Conservation (phyloP, 2,797 vertebrate species). For the Astyanax mexicanus region DNA sequence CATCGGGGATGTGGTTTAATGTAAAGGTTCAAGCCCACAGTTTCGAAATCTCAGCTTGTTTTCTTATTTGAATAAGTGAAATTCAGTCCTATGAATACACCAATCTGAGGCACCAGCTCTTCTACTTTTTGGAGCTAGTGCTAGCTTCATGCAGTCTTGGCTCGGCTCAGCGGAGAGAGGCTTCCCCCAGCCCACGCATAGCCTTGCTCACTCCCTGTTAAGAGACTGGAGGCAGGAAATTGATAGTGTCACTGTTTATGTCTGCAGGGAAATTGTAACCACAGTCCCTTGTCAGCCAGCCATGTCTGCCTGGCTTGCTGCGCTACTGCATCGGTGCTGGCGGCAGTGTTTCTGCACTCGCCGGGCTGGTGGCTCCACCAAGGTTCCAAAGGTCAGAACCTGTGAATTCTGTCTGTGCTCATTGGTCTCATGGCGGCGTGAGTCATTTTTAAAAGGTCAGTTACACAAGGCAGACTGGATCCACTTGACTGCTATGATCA, state of each 20-base stretch:
- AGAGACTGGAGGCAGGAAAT: slow-evolving; percentile 72
- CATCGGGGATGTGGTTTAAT: slow-evolving; percentile 11
- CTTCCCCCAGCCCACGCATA: slow-evolving; percentile 54
- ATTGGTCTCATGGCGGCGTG: slow-evolving; percentile 23
- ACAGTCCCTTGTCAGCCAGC: slow-evolving; percentile 63
- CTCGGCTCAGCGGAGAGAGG: slow-evolving; percentile 38
- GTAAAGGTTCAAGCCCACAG: slow-evolving; percentile 15
- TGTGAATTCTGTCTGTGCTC: slow-evolving; percentile 45
- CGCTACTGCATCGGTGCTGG: slow-evolving; percentile 24
- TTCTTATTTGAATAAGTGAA: slow-evolving; percentile 10
- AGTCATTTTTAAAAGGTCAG: slow-evolving; percentile 35
- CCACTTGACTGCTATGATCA: slow-evolving; percentile 28
- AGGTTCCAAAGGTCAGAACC: slow-evolving; percentile 46
- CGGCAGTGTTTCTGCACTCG: slow-evolving; percentile 39
- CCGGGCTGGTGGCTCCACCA: slow-evolving; percentile 35
- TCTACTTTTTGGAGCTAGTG: slow-evolving; percentile 14
- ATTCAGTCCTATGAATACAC: slow-evolving; percentile 4
- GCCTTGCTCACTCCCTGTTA: slow-evolving; percentile 54
- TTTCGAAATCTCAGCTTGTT: slow-evolving; percentile 17
- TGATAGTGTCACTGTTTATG: slow-evolving; percentile 78
- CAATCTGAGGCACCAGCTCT: not conserved
- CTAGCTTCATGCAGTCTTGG: slow-evolving; percentile 36
- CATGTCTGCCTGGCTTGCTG: slow-evolving; percentile 45
- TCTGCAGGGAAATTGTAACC: slow-evolving; percentile 74
- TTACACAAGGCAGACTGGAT: slow-evolving; percentile 46